These are phyloP conservation scores for Epinotia ramella DNA, from an alignment of 2,888 invertebrate species.

Conservation along the genomic window DNA sequence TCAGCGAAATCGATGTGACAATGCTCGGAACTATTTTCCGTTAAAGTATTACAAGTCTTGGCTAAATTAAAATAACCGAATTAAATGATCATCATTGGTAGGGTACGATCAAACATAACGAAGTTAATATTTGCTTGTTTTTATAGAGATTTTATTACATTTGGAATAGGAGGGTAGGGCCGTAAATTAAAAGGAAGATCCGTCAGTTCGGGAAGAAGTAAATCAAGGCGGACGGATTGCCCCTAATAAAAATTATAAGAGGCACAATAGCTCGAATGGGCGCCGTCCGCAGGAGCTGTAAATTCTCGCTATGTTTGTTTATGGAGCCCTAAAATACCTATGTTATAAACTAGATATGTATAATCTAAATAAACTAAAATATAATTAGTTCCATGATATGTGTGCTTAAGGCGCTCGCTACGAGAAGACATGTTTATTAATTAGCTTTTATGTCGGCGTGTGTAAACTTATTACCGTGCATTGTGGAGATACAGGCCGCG, in stretches of 20 bases:
- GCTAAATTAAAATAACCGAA: conserved; percentile 1
- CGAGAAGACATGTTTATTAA: conserved; percentile 59
- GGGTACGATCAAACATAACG: conserved; percentile 57
- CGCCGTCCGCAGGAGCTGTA: conserved; percentile 81
- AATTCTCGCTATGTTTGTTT: conserved; percentile 84
- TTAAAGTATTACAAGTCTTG: background rate
- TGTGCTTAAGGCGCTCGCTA: conserved; percentile 65
- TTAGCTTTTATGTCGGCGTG: conserved; percentile 61
- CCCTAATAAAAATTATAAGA: conserved; percentile 86
- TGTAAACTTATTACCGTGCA: conserved; percentile 46
- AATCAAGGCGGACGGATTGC: conserved; percentile 85
- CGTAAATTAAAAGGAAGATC: conserved; percentile 84
- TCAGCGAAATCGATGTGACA: conserved; percentile 19
- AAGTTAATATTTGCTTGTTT: conserved; percentile 80
- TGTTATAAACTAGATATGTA: conserved; percentile 85
- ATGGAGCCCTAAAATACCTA: conserved; percentile 81
- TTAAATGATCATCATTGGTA: conserved; percentile 29
- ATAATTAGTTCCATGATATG: conserved; percentile 80
- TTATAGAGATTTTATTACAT: conserved; percentile 78
- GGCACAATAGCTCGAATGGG: conserved; percentile 83
- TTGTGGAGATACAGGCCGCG: conserved; percentile 42
- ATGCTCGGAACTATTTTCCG: conserved; percentile 10
- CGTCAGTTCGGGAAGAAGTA: conserved; percentile 85
- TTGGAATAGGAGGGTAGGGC: conserved; percentile 78
- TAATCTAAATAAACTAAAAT: conserved; percentile 82